Conservation (phyloP, 2,888 invertebrate species). For the Archaeoteleia sp. region DNA sequence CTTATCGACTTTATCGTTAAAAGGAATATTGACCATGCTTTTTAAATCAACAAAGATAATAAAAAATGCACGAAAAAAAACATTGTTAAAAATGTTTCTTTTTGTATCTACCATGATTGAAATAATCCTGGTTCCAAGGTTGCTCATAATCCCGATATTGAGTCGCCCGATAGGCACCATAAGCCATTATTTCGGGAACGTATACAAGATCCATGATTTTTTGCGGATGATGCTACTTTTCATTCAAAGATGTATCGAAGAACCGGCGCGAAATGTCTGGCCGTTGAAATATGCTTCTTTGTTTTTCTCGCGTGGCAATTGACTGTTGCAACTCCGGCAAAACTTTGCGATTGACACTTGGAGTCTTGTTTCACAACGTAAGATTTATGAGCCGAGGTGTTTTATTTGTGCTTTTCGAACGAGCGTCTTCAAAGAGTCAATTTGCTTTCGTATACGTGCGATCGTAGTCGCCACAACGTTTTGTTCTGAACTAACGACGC, state of each 20-base stretch:
- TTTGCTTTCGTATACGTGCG: slow-evolving; percentile 5
- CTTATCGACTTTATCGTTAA: too few relatives aligned
- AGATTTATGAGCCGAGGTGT: too few relatives aligned
- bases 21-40: too few relatives aligned
- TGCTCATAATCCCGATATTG: slow-evolving; percentile 77
- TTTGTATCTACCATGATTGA: slow-evolving; percentile 68
- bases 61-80: too few relatives aligned
- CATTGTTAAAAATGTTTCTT: too few relatives aligned
- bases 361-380: too few relatives aligned
- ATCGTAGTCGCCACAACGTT: slow-evolving; percentile 40
- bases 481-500: slow-evolving; percentile 62
- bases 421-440: neutral
- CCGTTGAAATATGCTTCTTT: too few relatives aligned
- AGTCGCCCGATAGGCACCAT: slow-evolving; percentile 75
- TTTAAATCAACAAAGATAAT: too few relatives aligned
- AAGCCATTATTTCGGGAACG: slow-evolving; percentile 77
- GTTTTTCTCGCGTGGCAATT: too few relatives aligned
- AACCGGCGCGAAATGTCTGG: neutral
- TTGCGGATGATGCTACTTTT: neutral
- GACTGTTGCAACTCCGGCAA: too few relatives aligned
- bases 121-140: slow-evolving; percentile 73
- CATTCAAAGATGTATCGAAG: neutral
- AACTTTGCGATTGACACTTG: too few relatives aligned
- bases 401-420: neutral
- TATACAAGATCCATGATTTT: slow-evolving; percentile 77